Percentiles rank a stretch among this genome's conserved stretches.
Evolutionary conservation across 2,113 vertebrate genomes (phyloP).

Genomic region (Gracilinanus agilis): DNA sequence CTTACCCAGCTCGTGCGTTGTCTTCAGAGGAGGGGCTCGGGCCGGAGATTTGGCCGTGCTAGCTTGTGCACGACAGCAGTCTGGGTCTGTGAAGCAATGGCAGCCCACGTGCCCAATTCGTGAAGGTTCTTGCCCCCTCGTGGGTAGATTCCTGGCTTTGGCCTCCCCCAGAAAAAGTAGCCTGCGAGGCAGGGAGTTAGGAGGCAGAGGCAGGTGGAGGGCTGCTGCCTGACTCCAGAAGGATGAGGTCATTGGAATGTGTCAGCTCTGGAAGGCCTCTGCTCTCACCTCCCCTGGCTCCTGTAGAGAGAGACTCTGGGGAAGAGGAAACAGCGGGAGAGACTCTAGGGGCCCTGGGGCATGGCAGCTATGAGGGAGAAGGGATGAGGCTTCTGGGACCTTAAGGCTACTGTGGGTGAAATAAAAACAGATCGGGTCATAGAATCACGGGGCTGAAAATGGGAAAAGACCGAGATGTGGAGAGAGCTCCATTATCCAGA

Average conservation of each 20-base stretch:
- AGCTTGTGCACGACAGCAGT: background rate
- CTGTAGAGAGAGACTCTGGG: background rate
- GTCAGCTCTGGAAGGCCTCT: background rate
- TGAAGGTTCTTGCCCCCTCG: background rate
- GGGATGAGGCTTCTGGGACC: background rate
- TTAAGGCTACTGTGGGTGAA: background rate
- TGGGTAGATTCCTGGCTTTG: background rate
- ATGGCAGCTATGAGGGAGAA: background rate
- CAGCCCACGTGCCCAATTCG: background rate
- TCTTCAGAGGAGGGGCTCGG: background rate
- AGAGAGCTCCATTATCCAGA: too few relatives aligned
- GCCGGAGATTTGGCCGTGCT: background rate
- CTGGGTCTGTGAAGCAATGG: background rate
- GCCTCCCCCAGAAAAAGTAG: background rate
- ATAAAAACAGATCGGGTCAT: background rate
- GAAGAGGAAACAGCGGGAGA: background rate
- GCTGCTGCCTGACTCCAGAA: background rate
- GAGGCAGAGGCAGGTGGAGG: background rate
- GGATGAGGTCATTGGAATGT: constrained; percentile 4
- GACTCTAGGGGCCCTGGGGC: background rate
- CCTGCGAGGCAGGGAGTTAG: background rate
- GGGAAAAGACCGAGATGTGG: background rate
- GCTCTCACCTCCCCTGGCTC: background rate
- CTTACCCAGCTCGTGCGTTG: background rate
- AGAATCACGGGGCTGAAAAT: background rate